These are phyloP conservation scores for Pseudomyrmex sp. DNA, from an alignment of 1,140 invertebrate genomes.

Conservation along the genomic window DNA sequence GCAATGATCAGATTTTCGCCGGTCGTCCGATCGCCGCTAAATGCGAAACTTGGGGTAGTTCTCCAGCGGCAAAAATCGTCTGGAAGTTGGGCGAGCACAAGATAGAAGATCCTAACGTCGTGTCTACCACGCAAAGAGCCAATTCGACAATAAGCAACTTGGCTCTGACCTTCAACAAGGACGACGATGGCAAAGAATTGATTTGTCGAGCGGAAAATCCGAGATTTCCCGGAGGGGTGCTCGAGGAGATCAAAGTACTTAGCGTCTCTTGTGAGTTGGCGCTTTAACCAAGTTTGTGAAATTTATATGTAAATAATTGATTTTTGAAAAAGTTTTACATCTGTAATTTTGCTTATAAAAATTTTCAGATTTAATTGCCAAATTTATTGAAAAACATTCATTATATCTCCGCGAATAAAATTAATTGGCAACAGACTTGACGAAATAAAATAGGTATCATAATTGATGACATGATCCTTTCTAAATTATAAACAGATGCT, in stretches of 20 bases:
- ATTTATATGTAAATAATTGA: background rate
- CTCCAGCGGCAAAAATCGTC: conserved; percentile 89
- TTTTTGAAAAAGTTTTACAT: background rate
- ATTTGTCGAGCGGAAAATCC: conserved; percentile 96
- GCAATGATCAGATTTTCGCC: conserved; percentile 87
- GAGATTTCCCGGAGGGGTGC: conserved; percentile 91
- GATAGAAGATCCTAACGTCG: conserved; percentile 85
- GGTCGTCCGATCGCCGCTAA: conserved; percentile 87
- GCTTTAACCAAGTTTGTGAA: background rate
- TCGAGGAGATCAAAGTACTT: conserved; percentile 91
- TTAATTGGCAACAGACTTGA: background rate
- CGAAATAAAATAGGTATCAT: conserved; percentile 3
- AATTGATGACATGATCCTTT: conserved; percentile 36
- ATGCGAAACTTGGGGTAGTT: conserved; percentile 90
- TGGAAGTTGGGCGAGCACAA: conserved; percentile 90
- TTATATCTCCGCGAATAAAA: background rate
- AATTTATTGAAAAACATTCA: too few species aligned
- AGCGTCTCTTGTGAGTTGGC: conserved; percentile 93
- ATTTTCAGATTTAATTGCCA: background rate
- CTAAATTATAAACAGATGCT: conserved; percentile 78
- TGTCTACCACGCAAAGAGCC: conserved; percentile 85
- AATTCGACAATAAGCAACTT: conserved; percentile 91
- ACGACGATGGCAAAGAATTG: conserved; percentile 93
- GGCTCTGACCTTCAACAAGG: conserved; percentile 89
- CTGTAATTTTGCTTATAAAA: background rate